Conservation (phyloP, 2,888 invertebrate species). For the Tenodera sinensis region DNA sequence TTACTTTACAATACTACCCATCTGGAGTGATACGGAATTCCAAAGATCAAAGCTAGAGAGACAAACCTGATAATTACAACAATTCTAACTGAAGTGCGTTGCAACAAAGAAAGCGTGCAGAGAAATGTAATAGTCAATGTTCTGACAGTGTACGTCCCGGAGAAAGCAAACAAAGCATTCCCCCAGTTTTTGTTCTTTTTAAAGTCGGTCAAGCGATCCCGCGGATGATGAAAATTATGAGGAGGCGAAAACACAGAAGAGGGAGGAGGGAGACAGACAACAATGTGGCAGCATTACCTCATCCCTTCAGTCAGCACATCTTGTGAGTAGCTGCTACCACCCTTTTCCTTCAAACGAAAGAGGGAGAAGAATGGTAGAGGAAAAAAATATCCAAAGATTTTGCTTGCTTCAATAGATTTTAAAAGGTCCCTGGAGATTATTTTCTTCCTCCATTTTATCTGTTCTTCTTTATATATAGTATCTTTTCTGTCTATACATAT, state of each 20-base stretch:
- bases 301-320: neutral
- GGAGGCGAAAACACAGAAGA: neutral
- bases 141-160: neutral
- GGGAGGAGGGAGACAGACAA: neutral
- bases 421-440: constrained; percentile 48
- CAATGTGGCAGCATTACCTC: constrained; percentile 16
- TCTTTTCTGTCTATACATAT: neutral
- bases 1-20: too few relatives aligned
- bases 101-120: neutral
- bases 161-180: neutral
- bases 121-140: neutral
- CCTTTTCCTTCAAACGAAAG: neutral
- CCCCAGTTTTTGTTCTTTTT: constrained; percentile 8
- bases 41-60: too few relatives aligned
- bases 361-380: neutral
- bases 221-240: constrained; percentile 18
- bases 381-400: constrained; percentile 42
- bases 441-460: constrained; percentile 39
- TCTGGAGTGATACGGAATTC: too few relatives aligned
- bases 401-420: constrained; percentile 48
- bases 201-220: constrained; percentile 13
- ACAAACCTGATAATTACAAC: too few relatives aligned
- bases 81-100: too few relatives aligned
- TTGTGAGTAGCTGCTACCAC: neutral
- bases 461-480: neutral